Evolutionary conservation across 2,888 invertebrate species (phyloP), one percentile per base, ranked within the genome.

Genomic region (Rhabditophanes sp.): DNA sequence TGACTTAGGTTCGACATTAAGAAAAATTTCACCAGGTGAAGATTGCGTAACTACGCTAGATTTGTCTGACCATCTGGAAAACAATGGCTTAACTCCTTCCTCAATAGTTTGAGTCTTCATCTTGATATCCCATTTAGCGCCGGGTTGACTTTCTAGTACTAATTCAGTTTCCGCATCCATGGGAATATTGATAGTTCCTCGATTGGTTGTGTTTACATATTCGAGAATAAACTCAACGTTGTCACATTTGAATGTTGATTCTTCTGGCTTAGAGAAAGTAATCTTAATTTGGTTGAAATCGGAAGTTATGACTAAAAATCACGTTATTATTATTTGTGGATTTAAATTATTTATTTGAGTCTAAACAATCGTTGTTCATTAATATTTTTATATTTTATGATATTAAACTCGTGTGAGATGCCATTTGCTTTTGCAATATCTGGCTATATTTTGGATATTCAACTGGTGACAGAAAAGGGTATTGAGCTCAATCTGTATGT

Each of bases 101-200:
- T 64, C 61, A 11, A 53, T 47, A 9, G 64, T 61, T 35, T 65
- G 56, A 2, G 65, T 65, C 22, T 53, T 44, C 48, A 56, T 57
- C 41, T 59, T 52, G 35, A 56, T 44, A 25, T 53, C 52, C 64
- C 64, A 64, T 24, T 53, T 55, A 30, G 62, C 63, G 30, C 59
- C 56, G 21, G 44, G 50, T 17, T 46, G 48, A 8, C 48, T 46
- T 21, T 42, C 47, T 23, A 62, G 45, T 22, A 41, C 33, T n/a
- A 56, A 33, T 33, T 55, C 49, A 16, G 41, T 14, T n/a, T 31
- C 20, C 25, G 25, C 12, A 18, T 38, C 1, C 26, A 31, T 15
- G 16, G 39, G 15, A 22, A 18, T 23, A 23, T 40, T 37, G 15
- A 47, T 25, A 8, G 44, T 37, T 20, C 37, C 35, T 7, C 46